Percentiles rank a stretch among this genome's conserved stretches.
phyloP scores from a whole-genome alignment of 2,113 vertebrate genomes.

The Protomyctophum bolini region DNA sequence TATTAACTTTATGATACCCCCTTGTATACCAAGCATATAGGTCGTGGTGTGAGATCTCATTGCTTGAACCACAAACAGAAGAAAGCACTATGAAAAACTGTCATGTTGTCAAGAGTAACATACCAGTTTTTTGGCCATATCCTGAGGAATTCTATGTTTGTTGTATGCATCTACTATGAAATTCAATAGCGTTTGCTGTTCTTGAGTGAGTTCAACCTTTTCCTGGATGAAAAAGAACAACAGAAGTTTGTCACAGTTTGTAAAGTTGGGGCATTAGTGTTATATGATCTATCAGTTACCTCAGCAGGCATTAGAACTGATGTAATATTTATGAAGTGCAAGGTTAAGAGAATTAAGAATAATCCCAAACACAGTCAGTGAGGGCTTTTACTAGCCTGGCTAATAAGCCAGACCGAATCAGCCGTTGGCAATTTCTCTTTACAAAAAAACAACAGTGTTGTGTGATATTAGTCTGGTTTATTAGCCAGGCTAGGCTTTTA shows the following conservation, averaged over 20 bases:
- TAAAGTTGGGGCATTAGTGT: background rate
- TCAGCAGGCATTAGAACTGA: too few species aligned
- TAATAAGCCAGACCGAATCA: too few species aligned
- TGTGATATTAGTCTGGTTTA: too few species aligned
- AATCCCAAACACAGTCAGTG: too few species aligned
- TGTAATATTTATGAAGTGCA: too few species aligned
- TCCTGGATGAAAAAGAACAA: slow-evolving; percentile 82
- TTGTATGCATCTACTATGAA: slow-evolving; percentile 92
- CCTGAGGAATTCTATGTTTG: slow-evolving; percentile 92
- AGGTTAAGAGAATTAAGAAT: too few species aligned
- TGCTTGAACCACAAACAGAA: background rate
- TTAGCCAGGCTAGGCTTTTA: too few species aligned
- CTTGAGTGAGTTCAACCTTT: slow-evolving; percentile 88
- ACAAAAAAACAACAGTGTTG: too few species aligned
- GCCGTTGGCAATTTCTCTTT: too few species aligned
- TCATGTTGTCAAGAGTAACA: slow-evolving; percentile 36
- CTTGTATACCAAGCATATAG: background rate
- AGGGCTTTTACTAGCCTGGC: too few species aligned
- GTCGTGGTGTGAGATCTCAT: background rate
- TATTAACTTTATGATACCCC: too few species aligned
- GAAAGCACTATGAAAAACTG: background rate
- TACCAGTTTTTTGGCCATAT: slow-evolving; percentile 94
- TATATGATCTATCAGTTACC: too few species aligned
- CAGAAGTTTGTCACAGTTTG: background rate
- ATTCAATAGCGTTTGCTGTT: slow-evolving; percentile 86